Evolutionary conservation across 2,888 invertebrate genomes (phyloP), one percentile per base, ranked within the genome.

Genomic region (Heliconius aoede): DNA sequence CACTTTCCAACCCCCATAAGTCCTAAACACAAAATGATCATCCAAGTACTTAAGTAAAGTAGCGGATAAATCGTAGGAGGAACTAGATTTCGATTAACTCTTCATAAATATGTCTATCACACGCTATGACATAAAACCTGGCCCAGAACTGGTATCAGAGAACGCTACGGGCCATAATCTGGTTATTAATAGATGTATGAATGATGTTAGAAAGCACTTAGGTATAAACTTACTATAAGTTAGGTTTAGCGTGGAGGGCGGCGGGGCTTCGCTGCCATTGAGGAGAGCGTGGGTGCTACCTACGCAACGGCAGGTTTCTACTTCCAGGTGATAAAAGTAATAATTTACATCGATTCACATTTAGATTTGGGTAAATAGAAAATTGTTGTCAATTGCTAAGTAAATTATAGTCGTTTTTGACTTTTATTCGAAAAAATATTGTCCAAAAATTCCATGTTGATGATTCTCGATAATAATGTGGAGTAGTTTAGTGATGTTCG

Each of bases 101-200:
- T 77, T 79, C 81, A 80, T 80, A 81, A 80, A 81, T 58, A 81
- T 78, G 81, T 77, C 81, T 64, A 79, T 80, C 80, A 80, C 36
- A 36, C 75, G 40, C 76, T 30, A 65, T 76, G 69, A 73, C 67
- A 72, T 64, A 71, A 60, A 60, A 46, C n/a, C 73, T 36, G n/a
- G 65, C 46, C 65, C 21, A 51, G 64, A 61, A 77, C 74, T 28
- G 60, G 75, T 64, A 76, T 51, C 73, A 67, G 72, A 64, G 74
- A 46, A 64, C 71, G 78, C 79, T 68, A 64, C 61, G 60, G 79
- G 79, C 79, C 62, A 78, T 77, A 74, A 77, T 78, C 79, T 76
- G 62, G 80, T 78, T 80, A 80, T 78, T 79, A 78, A 76, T 76
- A 77, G 78, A 71, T 73, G 72, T 61, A 77, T 79, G 80, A 77